Evolutionary conservation across 2,113 vertebrate species (phyloP).

Genomic region (Dolichotis patagonum): DNA sequence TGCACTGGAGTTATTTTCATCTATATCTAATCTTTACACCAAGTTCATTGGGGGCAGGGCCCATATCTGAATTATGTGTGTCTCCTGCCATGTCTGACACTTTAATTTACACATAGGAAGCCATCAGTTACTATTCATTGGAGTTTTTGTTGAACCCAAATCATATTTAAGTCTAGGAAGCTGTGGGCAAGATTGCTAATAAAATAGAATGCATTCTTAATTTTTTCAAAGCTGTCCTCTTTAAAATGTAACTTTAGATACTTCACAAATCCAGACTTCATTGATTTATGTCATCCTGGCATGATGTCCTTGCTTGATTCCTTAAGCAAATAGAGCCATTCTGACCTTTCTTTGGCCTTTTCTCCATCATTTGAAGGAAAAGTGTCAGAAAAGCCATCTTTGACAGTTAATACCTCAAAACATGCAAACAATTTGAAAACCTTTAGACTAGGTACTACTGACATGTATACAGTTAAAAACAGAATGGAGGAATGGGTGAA

Average conservation of each 20-base stretch:
- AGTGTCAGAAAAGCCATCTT: background rate
- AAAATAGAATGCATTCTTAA: constrained; percentile 34
- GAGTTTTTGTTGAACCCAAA: constrained; percentile 49
- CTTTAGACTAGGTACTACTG: constrained; percentile 24
- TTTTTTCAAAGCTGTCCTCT: constrained; percentile 31
- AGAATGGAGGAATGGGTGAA: background rate
- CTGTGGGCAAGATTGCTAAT: background rate
- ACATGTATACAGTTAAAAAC: background rate
- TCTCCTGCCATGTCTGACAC: background rate
- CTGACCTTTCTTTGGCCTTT: background rate
- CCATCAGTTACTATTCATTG: constrained; percentile 6
- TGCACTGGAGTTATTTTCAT: constrained; percentile 40
- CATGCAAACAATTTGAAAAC: constrained; percentile 66
- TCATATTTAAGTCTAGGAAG: background rate
- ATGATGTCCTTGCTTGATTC: constrained; percentile 50
- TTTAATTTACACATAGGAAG: background rate
- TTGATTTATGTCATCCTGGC: constrained; percentile 36
- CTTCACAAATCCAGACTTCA: background rate
- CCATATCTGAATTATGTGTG: background rate
- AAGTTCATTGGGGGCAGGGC: background rate
- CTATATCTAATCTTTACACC: background rate
- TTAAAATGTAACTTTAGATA: constrained; percentile 45
- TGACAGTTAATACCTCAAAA: constrained; percentile 55
- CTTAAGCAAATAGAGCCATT: constrained; percentile 61
- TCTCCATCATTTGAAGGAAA: constrained; percentile 56